Evolutionary conservation across 1,140 invertebrate genomes (phyloP).

Genomic region (Heliconius eleuchia): DNA sequence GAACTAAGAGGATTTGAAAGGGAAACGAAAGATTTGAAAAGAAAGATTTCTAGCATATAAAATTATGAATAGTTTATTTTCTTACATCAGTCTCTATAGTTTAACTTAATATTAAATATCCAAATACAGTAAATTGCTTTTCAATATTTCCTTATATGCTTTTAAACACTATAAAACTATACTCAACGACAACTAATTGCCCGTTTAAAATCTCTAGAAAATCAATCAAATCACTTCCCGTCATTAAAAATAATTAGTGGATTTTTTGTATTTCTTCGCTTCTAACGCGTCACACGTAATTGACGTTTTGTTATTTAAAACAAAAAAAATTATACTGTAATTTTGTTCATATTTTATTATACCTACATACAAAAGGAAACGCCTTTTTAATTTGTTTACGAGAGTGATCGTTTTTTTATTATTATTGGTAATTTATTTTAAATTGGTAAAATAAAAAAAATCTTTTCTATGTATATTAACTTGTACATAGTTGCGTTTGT

Average conservation of each 20-base stretch:
- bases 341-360: neutral
- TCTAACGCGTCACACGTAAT: neutral
- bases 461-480: no score
- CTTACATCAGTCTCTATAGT: neutral
- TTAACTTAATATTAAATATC: neutral
- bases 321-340: neutral
- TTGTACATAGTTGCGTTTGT: no score
- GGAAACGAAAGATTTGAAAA: no score
- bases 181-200: neutral
- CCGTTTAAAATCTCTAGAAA: slow-evolving; percentile 2
- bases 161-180: neutral
- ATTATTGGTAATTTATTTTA: neutral
- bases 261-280: neutral
- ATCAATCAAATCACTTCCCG: neutral
- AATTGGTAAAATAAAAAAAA: no score
- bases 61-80: neutral
- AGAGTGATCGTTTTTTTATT: neutral
- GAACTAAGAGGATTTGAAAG: no score
- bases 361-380: neutral
- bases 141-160: neutral
- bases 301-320: neutral
- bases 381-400: neutral
- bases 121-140: neutral
- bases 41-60: no score
- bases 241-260: neutral